Evolutionary conservation across 2,113 vertebrate species (phyloP), one percentile per base, ranked within the genome.

Genomic region (Macquaria ambigua): DNA sequence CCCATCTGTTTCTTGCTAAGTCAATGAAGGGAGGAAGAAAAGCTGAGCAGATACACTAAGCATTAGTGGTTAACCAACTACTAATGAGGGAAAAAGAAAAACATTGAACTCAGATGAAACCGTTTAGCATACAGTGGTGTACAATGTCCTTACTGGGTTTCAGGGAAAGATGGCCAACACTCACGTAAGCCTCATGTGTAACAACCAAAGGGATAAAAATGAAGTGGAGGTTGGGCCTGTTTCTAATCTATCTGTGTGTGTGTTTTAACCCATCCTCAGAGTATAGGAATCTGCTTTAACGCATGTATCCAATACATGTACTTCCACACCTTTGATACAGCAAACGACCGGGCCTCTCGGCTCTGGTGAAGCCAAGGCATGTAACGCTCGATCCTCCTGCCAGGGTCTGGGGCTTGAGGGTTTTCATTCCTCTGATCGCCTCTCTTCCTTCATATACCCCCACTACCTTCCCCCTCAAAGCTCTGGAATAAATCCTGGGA

Each of bases 21-120:
- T 88, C 87, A 88, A 84, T 89, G 89, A 88, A 86, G 83, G 83
- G 80, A 89, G 90, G 87, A 90, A 87, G 87, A 89, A 91, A 92
- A 90, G 90, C 86, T 74, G 79, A 93, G 88, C 92, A 95, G 94
- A 95, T 94, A 93, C 89, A 90, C 93, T 72, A 62, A 87, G 90
- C 92, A 94, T 96, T 95, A 95, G 96, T 61, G 94, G 94, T 95
- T 94, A 95, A 95, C 94, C 94, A 90, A 90, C 85, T 92, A 93
- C 93, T 96, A 95, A 96, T 94, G 94, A 94, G 95, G 92, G 92
- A 86, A 93, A 91, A 95, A 94, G 90, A 91, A 94, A 94, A 94
- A 93, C 89, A 94, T 48, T 86, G 91, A 87, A 89, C 87, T 94
- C 90, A 92, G 90, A 95, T 94, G 91, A 92, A 95, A 93, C 87